Conservation (phyloP, 2,113 vertebrate genomes). For the Ardeotis arabs region DNA sequence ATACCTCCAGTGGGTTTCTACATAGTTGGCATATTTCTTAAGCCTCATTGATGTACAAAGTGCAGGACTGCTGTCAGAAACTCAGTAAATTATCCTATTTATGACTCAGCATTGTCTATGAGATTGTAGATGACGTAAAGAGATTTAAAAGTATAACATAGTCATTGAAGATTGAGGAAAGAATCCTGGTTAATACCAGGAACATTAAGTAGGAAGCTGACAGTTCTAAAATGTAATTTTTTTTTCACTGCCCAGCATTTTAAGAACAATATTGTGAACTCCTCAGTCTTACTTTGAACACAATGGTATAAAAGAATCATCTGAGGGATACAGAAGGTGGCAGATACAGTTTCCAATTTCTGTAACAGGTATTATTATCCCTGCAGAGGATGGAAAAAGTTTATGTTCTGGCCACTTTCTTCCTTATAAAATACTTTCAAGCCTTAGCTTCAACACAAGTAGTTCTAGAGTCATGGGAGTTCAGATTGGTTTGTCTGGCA, state of each 20-base stretch:
- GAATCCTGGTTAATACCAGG: neutral
- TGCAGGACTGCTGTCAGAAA: neutral
- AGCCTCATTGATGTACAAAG: neutral
- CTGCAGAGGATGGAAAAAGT: neutral
- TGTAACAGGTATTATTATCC: neutral
- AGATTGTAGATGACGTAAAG: neutral
- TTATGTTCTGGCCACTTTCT: neutral
- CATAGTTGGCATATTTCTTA: neutral
- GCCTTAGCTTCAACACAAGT: neutral
- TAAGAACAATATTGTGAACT: neutral
- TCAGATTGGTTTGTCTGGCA: neutral
- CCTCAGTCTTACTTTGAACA: neutral
- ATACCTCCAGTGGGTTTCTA: neutral
- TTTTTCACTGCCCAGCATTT: neutral
- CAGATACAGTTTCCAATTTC: neutral
- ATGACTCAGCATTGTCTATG: neutral
- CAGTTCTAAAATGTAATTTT: neutral
- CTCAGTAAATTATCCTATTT: neutral
- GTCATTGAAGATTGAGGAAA: neutral
- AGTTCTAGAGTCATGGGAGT: neutral
- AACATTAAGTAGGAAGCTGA: neutral
- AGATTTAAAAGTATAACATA: neutral
- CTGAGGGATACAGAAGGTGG: neutral
- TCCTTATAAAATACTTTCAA: neutral
- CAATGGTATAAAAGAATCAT: neutral